Evolutionary conservation across 2,888 invertebrate species (phyloP).

Genomic region (Malthinus seriepunctatus): DNA sequence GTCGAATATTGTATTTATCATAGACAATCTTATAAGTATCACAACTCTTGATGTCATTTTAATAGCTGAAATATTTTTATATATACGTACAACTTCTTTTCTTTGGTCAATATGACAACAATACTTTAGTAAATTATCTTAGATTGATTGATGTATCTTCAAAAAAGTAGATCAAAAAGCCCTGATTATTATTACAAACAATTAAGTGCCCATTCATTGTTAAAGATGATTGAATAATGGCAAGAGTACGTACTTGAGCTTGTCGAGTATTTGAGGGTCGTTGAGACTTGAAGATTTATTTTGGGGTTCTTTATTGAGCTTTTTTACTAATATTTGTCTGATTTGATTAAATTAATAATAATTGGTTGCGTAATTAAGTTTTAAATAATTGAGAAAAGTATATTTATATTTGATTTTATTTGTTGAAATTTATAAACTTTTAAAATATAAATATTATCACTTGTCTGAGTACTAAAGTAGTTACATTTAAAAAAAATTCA

Average conservation of each 20-base stretch:
- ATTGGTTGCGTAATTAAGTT: no score
- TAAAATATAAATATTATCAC: no score
- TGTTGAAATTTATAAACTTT: no score
- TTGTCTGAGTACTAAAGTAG: no score
- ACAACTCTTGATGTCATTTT: neutral
- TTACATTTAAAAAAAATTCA: no score
- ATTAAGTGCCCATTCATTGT: slow-evolving; percentile 7
- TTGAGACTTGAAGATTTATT: neutral
- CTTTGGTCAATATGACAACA: no score
- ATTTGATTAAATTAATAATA: no score
- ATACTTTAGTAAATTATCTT: neutral
- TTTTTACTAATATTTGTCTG: no score
- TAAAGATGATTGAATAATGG: neutral
- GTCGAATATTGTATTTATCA: neutral
- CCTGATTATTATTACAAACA: slow-evolving; percentile 11
- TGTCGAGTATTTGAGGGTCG: slow-evolving; percentile 1
- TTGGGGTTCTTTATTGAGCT: no score
- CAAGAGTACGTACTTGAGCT: neutral
- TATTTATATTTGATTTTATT: no score
- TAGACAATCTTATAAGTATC: neutral
- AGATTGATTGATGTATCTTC: neutral
- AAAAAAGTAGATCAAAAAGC: slow-evolving; percentile 9
- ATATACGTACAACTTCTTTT: no score
- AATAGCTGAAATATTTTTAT: neutral
- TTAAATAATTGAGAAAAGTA: no score